Conservation (phyloP, 1,140 invertebrate genomes). For the Tetragonula clypearis region DNA sequence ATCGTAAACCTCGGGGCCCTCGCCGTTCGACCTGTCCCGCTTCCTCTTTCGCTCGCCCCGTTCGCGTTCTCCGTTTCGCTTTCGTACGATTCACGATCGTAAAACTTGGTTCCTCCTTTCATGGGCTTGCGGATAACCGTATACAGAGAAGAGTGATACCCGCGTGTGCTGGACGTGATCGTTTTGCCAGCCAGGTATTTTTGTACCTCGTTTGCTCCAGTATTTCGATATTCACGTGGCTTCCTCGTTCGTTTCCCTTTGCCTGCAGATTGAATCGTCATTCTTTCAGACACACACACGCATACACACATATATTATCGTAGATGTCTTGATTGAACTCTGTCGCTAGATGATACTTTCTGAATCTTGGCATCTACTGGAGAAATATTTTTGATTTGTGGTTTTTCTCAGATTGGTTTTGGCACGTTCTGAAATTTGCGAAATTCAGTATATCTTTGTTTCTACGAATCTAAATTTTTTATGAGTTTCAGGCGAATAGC, state of each 20-base stretch:
- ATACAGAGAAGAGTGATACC: conserved; percentile 29
- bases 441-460: background rate
- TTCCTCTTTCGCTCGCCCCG: conserved; percentile 7
- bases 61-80: conserved; percentile 33
- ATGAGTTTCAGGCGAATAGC: background rate
- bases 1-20: conserved; percentile 50
- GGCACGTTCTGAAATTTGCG: too few relatives aligned
- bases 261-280: background rate
- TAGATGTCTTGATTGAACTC: background rate
- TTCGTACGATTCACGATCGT: conserved; percentile 40
- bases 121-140: conserved; percentile 32
- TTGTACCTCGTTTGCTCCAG: conserved; percentile 21
- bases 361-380: background rate
- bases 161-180: background rate
- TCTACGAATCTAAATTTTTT: background rate
- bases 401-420: too few relatives aligned
- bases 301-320: background rate
- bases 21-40: background rate
- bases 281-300: too few relatives aligned
- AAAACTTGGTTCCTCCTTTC: conserved; percentile 52
- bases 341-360: background rate
- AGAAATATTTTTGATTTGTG: too few relatives aligned
- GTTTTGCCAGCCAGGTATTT: background rate
- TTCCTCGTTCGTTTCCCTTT: background rate
- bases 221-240: conserved; percentile 15